These are phyloP conservation scores for Drosophila nasuta DNA, from an alignment of 1,140 invertebrate genomes.

Conservation along the genomic window DNA sequence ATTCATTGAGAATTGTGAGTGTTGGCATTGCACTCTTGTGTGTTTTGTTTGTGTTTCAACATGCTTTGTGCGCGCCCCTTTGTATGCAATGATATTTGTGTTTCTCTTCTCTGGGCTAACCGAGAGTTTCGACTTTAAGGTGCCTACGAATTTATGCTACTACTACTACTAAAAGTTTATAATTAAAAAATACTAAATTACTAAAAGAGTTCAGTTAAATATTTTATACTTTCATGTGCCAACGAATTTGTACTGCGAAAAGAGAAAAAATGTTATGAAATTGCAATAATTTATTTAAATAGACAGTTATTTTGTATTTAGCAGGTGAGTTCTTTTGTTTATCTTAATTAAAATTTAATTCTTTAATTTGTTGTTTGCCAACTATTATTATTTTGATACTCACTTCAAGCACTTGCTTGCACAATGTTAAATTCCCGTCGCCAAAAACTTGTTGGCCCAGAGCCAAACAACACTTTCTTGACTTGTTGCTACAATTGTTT, in stretches of 20 bases:
- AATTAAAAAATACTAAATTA: not conserved
- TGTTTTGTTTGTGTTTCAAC: constrained; percentile 18
- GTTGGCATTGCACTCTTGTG: constrained; percentile 11
- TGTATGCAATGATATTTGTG: constrained; percentile 23
- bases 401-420: constrained; percentile 15
- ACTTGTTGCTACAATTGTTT: constrained; percentile 44
- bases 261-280: not conserved
- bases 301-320: no score
- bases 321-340: not conserved
- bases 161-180: not conserved
- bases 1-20: constrained; percentile 31
- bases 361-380: not conserved
- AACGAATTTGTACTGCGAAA: no score
- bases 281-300: not conserved
- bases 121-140: constrained; percentile 18
- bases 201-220: no score
- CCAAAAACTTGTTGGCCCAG: constrained; percentile 10
- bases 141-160: not conserved
- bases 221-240: no score
- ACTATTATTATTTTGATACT: not conserved
- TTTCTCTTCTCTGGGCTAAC: not conserved
- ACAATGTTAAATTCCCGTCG: constrained; percentile 14
- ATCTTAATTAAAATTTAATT: not conserved
- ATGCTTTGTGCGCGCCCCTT: constrained; percentile 1
- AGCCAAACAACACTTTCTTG: constrained; percentile 31